A percentile compares a stretch with the other conserved stretches of the same genome.
These are phyloP conservation scores for Mobula hypostoma DNA, from an alignment of 2,113 vertebrate genomes.

Conservation along the genomic window DNA sequence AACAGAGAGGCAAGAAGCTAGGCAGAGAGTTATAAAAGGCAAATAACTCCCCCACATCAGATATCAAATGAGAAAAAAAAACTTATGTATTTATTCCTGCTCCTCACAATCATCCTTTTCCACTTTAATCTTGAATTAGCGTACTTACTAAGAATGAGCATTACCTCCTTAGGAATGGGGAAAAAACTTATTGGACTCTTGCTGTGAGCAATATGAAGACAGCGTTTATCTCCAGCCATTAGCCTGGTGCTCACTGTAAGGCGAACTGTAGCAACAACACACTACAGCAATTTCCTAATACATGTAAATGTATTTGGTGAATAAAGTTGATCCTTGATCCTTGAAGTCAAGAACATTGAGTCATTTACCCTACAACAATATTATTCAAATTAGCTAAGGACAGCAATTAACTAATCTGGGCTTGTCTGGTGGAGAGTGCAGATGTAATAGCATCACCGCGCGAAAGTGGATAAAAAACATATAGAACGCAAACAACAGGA, in stretches of 20 bases:
- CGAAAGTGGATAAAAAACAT: neutral
- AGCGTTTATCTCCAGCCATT: neutral
- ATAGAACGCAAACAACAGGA: neutral
- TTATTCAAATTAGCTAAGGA: neutral
- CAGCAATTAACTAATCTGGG: neutral
- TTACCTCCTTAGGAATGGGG: neutral
- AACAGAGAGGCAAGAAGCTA: no score
- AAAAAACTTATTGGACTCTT: neutral
- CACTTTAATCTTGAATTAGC: neutral
- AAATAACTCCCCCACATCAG: no score
- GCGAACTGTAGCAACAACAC: no score
- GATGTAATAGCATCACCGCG: neutral
- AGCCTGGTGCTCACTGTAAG: neutral
- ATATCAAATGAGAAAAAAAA: no score
- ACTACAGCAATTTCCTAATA: no score
- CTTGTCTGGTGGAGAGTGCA: neutral
- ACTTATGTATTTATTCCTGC: neutral
- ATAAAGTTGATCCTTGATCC: no score
- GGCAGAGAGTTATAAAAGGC: no score
- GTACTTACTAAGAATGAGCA: neutral
- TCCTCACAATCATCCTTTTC: neutral
- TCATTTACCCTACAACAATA: neutral
- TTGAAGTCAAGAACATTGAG: neutral
- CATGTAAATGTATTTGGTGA: no score
- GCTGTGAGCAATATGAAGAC: neutral